phyloP scores from a whole-genome alignment of 1,140 invertebrate genomes.

The Drosophila persimilis region DNA sequence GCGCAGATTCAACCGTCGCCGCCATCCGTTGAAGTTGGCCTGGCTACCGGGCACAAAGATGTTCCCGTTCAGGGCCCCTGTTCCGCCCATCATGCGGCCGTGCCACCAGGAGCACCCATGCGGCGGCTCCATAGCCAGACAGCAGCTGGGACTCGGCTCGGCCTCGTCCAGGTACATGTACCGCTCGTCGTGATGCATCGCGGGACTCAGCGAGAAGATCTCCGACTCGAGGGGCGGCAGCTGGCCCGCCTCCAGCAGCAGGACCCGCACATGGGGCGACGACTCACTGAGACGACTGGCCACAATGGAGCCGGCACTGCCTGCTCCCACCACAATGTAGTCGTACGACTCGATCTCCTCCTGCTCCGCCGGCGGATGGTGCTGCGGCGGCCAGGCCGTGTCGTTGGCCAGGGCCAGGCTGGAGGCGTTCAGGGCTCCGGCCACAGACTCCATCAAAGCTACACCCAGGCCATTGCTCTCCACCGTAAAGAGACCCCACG shows the following conservation, averaged over 20 bases:
- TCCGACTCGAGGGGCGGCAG: conserved; percentile 56
- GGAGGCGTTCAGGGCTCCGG: conserved; percentile 83
- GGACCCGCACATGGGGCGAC: conserved; percentile 66
- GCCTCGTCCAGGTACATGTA: conserved; percentile 65
- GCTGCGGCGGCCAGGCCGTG: conserved; percentile 84
- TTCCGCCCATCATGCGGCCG: conserved; percentile 87
- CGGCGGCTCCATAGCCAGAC: conserved; percentile 72
- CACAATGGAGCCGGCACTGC: conserved; percentile 86
- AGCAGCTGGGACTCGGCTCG: conserved; percentile 48
- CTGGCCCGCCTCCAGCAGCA: conserved; percentile 79
- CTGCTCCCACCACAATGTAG: conserved; percentile 85
- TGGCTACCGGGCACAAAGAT: conserved; percentile 88
- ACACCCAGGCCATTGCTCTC: conserved; percentile 77
- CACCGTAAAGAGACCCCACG: conserved; percentile 9
- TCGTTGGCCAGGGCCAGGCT: conserved; percentile 84
- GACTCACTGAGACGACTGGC: conserved; percentile 72
- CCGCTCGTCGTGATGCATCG: conserved; percentile 49
- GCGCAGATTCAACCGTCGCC: conserved; percentile 83
- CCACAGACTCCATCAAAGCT: conserved; percentile 84
- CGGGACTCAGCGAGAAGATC: conserved; percentile 39
- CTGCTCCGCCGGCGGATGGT: conserved; percentile 79
- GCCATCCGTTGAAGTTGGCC: conserved; percentile 86
- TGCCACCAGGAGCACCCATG: conserved; percentile 85
- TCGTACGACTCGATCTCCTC: conserved; percentile 79
- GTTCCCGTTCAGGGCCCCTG: conserved; percentile 88